Percentiles rank a stretch among this genome's conserved stretches.
phyloP scores from a whole-genome alignment of 2,888 invertebrate genomes.

The Scaptomyza cyrtandrae region DNA sequence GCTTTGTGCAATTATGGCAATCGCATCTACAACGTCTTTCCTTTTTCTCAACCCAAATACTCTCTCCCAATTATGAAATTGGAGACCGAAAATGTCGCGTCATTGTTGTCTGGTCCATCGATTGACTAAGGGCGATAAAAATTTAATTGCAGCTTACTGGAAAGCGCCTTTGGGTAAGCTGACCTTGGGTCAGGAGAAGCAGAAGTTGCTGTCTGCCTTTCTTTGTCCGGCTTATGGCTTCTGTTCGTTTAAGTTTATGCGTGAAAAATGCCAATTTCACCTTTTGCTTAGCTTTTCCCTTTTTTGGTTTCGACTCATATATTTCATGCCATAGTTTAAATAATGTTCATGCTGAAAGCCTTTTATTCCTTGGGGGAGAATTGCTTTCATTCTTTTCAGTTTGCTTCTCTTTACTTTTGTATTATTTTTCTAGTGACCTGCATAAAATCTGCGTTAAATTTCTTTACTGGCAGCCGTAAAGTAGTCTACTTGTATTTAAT shows the following conservation, averaged over 20 bases:
- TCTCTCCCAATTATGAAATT: conserved; percentile 9
- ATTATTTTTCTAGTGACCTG: conserved; percentile 27
- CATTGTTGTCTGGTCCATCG: conserved; percentile 47
- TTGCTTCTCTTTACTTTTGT: neutral
- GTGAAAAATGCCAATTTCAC: conserved; percentile 32
- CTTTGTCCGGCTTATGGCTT: conserved; percentile 22
- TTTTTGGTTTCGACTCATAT: conserved; percentile 23
- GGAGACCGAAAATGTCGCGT: conserved; percentile 35
- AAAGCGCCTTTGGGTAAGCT: conserved; percentile 15
- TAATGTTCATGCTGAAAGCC: conserved; percentile 44
- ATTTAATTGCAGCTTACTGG: conserved; percentile 49
- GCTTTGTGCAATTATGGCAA: conserved; percentile 71
- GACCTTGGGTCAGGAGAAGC: conserved; percentile 33
- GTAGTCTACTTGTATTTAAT: conserved; percentile 63
- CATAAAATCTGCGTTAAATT: conserved; percentile 62
- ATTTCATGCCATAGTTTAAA: conserved; percentile 47
- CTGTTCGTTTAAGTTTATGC: conserved; percentile 30
- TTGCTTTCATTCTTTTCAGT: conserved; percentile 10
- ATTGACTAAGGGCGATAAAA: conserved; percentile 35
- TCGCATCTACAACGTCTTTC: neutral
- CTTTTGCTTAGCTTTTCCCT: conserved; percentile 4
- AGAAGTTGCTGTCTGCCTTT: neutral
- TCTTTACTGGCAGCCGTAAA: conserved; percentile 46
- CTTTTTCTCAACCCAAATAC: neutral
- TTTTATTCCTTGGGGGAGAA: conserved; percentile 2